Conservation (phyloP, 2,888 invertebrate genomes). For the Eupithecia vulgata region DNA sequence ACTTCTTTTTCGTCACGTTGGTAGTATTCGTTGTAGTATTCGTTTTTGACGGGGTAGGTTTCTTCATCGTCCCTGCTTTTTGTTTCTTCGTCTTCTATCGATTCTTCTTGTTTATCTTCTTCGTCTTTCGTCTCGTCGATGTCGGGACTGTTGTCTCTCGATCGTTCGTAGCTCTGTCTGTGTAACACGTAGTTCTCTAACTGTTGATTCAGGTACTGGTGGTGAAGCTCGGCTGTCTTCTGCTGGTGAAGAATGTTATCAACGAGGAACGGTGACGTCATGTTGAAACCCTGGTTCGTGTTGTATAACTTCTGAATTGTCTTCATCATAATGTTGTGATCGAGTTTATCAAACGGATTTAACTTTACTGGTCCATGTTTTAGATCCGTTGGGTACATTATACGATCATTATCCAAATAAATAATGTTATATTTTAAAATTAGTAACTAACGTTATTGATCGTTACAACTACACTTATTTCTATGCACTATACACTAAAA, state of each 20-base stretch:
- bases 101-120: constrained; percentile 52
- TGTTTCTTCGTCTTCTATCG: constrained; percentile 60
- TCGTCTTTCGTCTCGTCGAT: constrained; percentile 66
- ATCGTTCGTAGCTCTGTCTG: constrained; percentile 63
- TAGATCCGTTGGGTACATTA: constrained; percentile 78
- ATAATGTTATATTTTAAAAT: neutral
- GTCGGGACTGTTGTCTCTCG: constrained; percentile 72
- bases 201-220: constrained; percentile 82
- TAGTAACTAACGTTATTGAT: neutral
- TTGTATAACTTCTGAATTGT: constrained; percentile 77
- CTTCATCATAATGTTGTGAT: constrained; percentile 80
- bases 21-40: constrained; percentile 67
- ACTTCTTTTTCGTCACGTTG: constrained; percentile 71
- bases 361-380: constrained; percentile 77
- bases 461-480: neutral
- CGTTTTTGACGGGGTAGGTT: constrained; percentile 62
- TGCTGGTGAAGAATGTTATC: constrained; percentile 86
- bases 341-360: constrained; percentile 69
- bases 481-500: constrained; percentile 33
- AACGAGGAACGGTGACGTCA: constrained; percentile 85
- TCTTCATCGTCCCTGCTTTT: constrained; percentile 72
- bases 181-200: constrained; percentile 73
- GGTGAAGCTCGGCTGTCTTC: constrained; percentile 74
- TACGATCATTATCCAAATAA: constrained; percentile 52
- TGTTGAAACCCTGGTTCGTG: constrained; percentile 74